Conservation (phyloP, 1,140 invertebrate species). For the Lepeophtheirus salmonis region DNA sequence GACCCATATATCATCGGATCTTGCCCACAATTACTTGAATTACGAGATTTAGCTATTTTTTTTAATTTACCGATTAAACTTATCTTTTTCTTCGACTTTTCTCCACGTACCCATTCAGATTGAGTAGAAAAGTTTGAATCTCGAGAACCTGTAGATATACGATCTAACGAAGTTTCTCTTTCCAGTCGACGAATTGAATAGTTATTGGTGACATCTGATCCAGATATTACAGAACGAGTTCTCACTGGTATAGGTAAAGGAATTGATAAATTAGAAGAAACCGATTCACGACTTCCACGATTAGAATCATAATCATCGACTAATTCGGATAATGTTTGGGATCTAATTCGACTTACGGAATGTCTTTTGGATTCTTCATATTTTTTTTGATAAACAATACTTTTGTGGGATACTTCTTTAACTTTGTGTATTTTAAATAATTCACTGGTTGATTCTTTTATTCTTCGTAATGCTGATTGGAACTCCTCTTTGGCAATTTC, state of each 20-base stretch:
- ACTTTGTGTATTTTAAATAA: conserved; percentile 15
- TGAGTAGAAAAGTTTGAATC: conserved; percentile 7
- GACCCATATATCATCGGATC: background rate
- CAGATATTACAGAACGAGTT: background rate
- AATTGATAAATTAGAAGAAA: conserved; percentile 9
- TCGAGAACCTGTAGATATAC: conserved; percentile 6
- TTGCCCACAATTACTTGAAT: background rate
- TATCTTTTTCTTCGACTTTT: conserved; percentile 5
- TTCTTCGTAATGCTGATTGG: background rate
- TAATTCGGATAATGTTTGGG: background rate
- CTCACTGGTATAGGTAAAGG: conserved; percentile 11
- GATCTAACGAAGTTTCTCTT: conserved; percentile 12
- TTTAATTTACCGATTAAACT: conserved; percentile 13
- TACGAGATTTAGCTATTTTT: conserved; percentile 5
- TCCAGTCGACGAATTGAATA: conserved; percentile 9
- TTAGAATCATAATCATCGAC: background rate
- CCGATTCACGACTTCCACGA: background rate
- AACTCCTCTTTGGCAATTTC: conserved; percentile 2
- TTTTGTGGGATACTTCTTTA: background rate
- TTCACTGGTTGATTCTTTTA: conserved; percentile 18
- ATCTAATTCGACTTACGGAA: conserved; percentile 3
- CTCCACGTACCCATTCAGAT: conserved; percentile 9
- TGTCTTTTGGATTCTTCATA: background rate
- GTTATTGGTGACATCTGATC: conserved; percentile 8
- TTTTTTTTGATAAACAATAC: background rate